Evolutionary conservation across 1,140 invertebrate species (phyloP).

Genomic region (Neodiprion virginianus): DNA sequence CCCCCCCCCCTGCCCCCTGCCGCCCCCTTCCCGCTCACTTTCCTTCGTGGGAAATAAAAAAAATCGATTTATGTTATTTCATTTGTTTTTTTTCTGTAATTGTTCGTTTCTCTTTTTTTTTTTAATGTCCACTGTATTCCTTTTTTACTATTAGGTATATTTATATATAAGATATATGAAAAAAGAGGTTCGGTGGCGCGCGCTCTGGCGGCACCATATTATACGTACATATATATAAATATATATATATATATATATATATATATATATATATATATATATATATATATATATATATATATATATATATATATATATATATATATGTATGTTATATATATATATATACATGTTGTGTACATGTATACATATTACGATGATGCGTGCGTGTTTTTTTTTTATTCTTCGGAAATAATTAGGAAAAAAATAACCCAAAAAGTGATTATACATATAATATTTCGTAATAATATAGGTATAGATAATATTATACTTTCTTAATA

Average conservation of each 20-base stretch:
- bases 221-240: too few relatives aligned
- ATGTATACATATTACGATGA: slow-evolving; percentile 6
- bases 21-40: background rate
- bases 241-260: too few relatives aligned
- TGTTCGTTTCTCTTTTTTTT: slow-evolving; percentile 20
- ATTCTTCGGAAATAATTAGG: slow-evolving; percentile 6
- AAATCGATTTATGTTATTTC: slow-evolving; percentile 22
- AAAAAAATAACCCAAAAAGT: slow-evolving; percentile 27
- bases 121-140: background rate
- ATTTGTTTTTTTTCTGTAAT: slow-evolving; percentile 17
- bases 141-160: background rate
- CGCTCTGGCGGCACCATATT: too few relatives aligned
- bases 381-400: background rate
- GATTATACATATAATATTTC: slow-evolving; percentile 41
- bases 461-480: slow-evolving; percentile 41
- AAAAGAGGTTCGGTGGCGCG: too few relatives aligned
- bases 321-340: background rate
- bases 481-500: slow-evolving; percentile 51
- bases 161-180: background rate
- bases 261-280: background rate
- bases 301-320: background rate
- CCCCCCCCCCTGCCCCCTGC: background rate
- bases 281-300: background rate
- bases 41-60: slow-evolving; percentile 27
- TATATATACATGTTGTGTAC: background rate